Base-by-base conservation (phyloP, 1,140 invertebrate species). In the Danaus plexippus region DNA sequence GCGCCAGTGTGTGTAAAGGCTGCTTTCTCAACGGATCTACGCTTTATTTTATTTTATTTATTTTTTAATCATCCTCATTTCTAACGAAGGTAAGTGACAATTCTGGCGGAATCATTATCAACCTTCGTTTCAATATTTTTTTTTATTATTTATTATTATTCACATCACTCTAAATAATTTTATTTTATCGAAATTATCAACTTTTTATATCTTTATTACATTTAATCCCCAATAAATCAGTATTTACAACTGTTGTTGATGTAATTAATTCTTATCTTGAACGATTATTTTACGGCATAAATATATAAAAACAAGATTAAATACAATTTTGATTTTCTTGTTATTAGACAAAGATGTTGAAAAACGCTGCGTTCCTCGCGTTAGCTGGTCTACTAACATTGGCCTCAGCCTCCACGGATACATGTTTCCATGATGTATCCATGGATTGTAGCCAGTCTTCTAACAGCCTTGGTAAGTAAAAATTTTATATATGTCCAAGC, bases 401-500 rank as follows among this genome's bases (percentile, higher is more conserved):
- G 48, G 87, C 87, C 51, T 77, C 89, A 15, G 79, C 80, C 4
- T 66, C 87, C 9, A 87, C 88, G 4, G 89, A 92, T 43, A 87
- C 75, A 45, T 94, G 92, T 73, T 93, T 91, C 70, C 87, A 86
- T 11, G 89, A 91, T 64, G 89, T 91, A 2, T 77, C 88, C 9
- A 70, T 70, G 44, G 89, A 89, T 50, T 94, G 92, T 65, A 87
- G 80, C 43, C 66, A 74, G 47, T 71, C 66, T 3, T 77, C 76
- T 9, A 77, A 68, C 52, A 73, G 60, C 42, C 57, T 85, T 22
- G 57, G 82, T 85, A 64, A 71, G 73, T 68, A 56, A 9, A 47
- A 5, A 52, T 52, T 42, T 12, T 15, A 15, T 15, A 15, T 15
- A 32, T 3, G 2, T 32, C 7, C 22, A 32, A 32, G 7, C 22